phyloP scores from a whole-genome alignment of 2,888 invertebrate genomes.

The Sabatieria punctata region DNA sequence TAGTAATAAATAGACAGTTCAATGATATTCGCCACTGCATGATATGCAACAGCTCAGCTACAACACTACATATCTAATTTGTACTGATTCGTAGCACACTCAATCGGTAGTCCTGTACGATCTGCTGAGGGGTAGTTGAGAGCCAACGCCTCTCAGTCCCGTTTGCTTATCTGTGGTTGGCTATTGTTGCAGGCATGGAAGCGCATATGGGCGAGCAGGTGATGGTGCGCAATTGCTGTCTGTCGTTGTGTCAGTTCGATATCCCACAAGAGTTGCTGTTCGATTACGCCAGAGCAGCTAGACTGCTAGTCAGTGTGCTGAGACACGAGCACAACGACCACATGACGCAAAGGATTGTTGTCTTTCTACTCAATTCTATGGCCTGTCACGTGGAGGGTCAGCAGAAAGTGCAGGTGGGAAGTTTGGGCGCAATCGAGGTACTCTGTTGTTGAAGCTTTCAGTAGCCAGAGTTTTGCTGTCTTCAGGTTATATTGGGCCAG shows the following conservation, averaged over 20 bases:
- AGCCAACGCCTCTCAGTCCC: no score
- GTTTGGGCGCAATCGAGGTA: slow-evolving; percentile 53
- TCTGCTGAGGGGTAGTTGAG: no score
- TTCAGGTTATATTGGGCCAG: slow-evolving; percentile 65
- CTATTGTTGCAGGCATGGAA: slow-evolving; percentile 18
- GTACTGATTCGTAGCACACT: no score
- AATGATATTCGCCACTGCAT: no score
- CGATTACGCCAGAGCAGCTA: slow-evolving; percentile 25
- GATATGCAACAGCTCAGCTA: no score
- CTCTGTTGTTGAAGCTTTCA: slow-evolving; percentile 4
- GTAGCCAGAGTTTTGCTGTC: not conserved
- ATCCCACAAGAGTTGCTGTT: slow-evolving; percentile 69
- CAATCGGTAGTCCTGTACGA: no score
- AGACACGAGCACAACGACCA: slow-evolving; percentile 45
- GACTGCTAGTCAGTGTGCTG: slow-evolving; percentile 25
- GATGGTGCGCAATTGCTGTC: slow-evolving; percentile 89
- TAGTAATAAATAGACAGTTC: no score
- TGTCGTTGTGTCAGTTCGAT: slow-evolving; percentile 80
- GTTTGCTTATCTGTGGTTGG: not conserved
- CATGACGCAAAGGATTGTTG: slow-evolving; percentile 81
- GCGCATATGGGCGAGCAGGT: slow-evolving; percentile 17
- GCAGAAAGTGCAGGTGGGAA: slow-evolving; percentile 76
- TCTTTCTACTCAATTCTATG: slow-evolving; percentile 78
- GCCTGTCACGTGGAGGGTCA: slow-evolving; percentile 88
- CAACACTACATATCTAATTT: no score